Base-by-base conservation (phyloP, 2,888 invertebrate species). In the Tetragonisca angustula region DNA sequence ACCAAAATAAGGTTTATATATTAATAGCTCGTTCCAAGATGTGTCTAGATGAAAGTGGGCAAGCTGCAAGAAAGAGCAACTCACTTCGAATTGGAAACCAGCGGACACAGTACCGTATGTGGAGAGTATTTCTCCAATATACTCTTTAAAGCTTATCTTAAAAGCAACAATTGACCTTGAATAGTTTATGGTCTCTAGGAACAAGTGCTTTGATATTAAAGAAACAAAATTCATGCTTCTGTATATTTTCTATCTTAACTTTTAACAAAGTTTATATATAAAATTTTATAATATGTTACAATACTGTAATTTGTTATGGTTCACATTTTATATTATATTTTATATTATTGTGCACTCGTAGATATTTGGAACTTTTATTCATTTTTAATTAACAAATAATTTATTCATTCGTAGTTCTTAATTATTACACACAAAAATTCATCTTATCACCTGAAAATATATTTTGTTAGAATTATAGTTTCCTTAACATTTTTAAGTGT, bases 1-100 rank as follows among this genome's bases (percentile, higher is more conserved):
- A 88, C 89, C 86, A 87, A 91, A 92, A 92, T 92, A 92, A 90
- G 84, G 76, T 83, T 86, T 83, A 77, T 85, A 89, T 92, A 92
- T 92, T 92, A 92, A 91, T 92, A 92, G 91, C 88, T 65, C 84
- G 83, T 77, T 83, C 73, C 75, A 70, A 85, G 88, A 86, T 83
- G 86, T 88, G 86, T 90, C 90, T 88, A 87, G 81, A 84, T 75
- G 81, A 83, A 76, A 79, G 73, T 81, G 83, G 70, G 76, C 69
- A 74, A 77, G 64, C 74, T 67, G 56, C 67, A 19, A 74, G 79
- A 74, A 78, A 64, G 54, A 73, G 72, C 62, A 59, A 56, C 77
- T 71, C 54, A 36, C 61, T 32, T 11, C 24, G 81, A 62, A 76
- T 64, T 68, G 65, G 56, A 77, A 73, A 49, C 43, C 36, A 19